Base-by-base conservation (phyloP, 2,888 invertebrate genomes). In the Cataglyphis altisquamis region DNA sequence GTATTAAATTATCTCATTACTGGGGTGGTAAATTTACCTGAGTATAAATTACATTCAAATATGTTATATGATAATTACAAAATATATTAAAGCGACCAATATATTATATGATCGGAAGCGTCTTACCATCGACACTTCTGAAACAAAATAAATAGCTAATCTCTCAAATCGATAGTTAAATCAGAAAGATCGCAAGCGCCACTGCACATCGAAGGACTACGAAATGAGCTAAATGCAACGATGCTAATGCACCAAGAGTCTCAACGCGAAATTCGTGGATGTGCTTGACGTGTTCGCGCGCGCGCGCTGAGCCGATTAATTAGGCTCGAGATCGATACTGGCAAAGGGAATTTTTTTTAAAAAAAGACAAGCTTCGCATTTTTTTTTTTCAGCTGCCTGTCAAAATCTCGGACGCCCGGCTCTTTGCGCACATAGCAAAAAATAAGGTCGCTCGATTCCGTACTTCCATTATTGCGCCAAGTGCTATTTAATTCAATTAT, bases 201-300 rank as follows among this genome's bases (percentile, higher is more conserved):
- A 45, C 36, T 60, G 72, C 84, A 85, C 82, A 81, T 60, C 64
- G 72, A 57, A 57, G 32, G 68, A 67, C 39, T 39, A 39, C 36
- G 75, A 57, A 74, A 83, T 39, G 63, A 82, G 82, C 80, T 77
- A 84, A 88, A 84, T 83, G 83, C 74, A 45, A 67, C 57, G 55
- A 48, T 83, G 78, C 66, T 63, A 88, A 83, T 72, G 45, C 60
- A 45, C 57, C 18, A 60, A 62, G 21, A 36, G 60, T 45, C 60
- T 60, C 21, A 8, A n/a, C 8, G 48, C 18, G 5, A 5, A 12
- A 67, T 25, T 67, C 45, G 66, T 21, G 25, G n/a, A 45, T 25
- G 15, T 45, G 55, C 55, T 55, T 55, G 55, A 64, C 64, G 52
- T 25, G n/a, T 75, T 52, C 64, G 39, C 52, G 39, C 15, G 66